Conservation (phyloP, 2,797 vertebrate genomes). For the Acanthornis magna region DNA sequence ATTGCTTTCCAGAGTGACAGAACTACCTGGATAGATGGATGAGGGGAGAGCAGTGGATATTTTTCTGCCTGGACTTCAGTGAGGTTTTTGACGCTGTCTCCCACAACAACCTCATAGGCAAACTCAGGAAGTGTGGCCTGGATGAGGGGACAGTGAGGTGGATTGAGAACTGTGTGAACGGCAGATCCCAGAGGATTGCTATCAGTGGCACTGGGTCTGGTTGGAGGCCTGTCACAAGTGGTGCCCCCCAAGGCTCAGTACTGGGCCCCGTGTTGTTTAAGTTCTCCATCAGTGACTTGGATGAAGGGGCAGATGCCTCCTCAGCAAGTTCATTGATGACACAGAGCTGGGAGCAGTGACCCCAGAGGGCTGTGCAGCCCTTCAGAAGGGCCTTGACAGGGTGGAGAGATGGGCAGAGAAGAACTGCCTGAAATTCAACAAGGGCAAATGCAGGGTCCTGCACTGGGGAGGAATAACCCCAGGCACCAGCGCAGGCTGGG, state of each 20-base stretch:
- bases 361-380: background rate
- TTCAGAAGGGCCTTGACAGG: background rate
- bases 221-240: background rate
- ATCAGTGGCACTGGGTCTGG: no score
- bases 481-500: no score
- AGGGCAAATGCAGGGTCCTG: no score
- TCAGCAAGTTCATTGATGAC: no score
- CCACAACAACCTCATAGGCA: background rate
- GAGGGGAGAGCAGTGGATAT: background rate
- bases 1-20: background rate
- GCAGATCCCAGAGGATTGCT: background rate
- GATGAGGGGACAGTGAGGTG: background rate
- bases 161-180: background rate
- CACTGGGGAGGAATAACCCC: no score
- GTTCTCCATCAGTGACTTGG: no score
- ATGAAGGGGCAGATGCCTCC: no score
- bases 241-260: background rate
- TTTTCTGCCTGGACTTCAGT: no score
- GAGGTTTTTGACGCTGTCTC: background rate
- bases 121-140: background rate
- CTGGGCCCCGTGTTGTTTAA: no score
- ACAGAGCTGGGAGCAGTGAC: no score
- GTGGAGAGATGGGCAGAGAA: background rate
- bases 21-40: background rate
- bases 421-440: background rate